Evolutionary conservation across 1,140 invertebrate species (phyloP).

Genomic region (Papilio polytes): DNA sequence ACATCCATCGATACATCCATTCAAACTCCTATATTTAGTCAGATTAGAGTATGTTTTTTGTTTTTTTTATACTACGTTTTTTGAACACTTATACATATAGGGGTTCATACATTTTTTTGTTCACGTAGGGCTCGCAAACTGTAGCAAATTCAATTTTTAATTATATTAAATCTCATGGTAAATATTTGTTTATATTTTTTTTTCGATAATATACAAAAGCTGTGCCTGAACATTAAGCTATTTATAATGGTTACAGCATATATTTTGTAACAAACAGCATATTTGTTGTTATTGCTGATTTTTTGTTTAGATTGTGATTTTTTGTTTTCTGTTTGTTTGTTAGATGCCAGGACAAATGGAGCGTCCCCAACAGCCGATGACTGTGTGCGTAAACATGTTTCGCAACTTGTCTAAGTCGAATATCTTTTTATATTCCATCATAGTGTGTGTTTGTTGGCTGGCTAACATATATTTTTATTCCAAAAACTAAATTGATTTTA

Average conservation of each 20-base stretch:
- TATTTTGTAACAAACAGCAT: too few relatives aligned
- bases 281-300: neutral
- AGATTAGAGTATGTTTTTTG: too few relatives aligned
- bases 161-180: too few relatives aligned
- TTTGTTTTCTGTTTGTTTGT: slow-evolving; percentile 1
- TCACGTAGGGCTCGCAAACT: too few relatives aligned
- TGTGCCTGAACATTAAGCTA: too few relatives aligned
- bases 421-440: slow-evolving; percentile 21
- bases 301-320: slow-evolving; percentile 39
- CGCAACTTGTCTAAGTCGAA: slow-evolving; percentile 29
- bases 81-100: too few relatives aligned
- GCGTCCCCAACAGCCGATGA: slow-evolving; percentile 21
- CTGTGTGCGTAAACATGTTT: slow-evolving; percentile 32
- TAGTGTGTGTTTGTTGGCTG: slow-evolving; percentile 28
- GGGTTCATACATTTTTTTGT: too few relatives aligned
- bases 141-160: too few relatives aligned
- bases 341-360: neutral
- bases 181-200: too few relatives aligned
- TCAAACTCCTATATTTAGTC: neutral
- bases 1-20: neutral
- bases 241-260: too few relatives aligned
- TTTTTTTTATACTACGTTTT: too few relatives aligned
- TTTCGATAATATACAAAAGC: too few relatives aligned
- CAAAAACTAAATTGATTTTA: neutral
- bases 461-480: slow-evolving; percentile 21